Evolutionary conservation across 2,113 vertebrate genomes (phyloP), one percentile per base, ranked within the genome.

Genomic region (Gulo gulo): DNA sequence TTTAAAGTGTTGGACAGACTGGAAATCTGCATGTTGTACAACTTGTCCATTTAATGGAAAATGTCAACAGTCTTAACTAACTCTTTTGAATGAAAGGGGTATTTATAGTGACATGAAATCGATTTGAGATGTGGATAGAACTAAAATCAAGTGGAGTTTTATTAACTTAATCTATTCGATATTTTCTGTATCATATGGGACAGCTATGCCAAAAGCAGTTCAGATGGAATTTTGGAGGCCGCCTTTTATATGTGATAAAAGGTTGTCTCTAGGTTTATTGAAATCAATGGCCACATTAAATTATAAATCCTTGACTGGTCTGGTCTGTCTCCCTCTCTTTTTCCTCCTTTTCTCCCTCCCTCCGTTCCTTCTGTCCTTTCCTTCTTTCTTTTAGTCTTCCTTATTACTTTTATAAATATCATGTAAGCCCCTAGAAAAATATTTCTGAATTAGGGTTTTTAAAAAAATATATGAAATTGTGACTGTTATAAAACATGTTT

Each of bases 71-170:
- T 63, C 1, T 74, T 96, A 93, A 65, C 50, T 81, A 83, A 50
- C 21, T 83, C 21, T 83, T 95, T 69, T 71, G 55, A 61, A 18
- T 85, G 78, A 57, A 78, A 65, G 42, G 45, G 1, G 1, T 78
- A 84, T 95, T 96, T 94, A 90, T 73, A 55, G 16, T 78, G 90
- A 81, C 45, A 88, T 92, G 29, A 86, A 92, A 85, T 97, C 6
- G 14, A 67, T 94, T 36, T 79, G n/a, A 81, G 97, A 91, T 76
- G 47, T 84, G 88, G 80, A 74, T 45, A 85, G 76, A 84, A 39
- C 36, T 79, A 42, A 88, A 93, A 88, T 55, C 36, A 95, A 97
- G 59, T 96, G 36, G 31, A 91, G 39, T 96, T 96, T 95, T 96
- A 94, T 88, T 92, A 96, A 39, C 50, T 83, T 88, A 59, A 50